Evolutionary conservation across 1,140 invertebrate genomes (phyloP).

Genomic region (Formica selysi): DNA sequence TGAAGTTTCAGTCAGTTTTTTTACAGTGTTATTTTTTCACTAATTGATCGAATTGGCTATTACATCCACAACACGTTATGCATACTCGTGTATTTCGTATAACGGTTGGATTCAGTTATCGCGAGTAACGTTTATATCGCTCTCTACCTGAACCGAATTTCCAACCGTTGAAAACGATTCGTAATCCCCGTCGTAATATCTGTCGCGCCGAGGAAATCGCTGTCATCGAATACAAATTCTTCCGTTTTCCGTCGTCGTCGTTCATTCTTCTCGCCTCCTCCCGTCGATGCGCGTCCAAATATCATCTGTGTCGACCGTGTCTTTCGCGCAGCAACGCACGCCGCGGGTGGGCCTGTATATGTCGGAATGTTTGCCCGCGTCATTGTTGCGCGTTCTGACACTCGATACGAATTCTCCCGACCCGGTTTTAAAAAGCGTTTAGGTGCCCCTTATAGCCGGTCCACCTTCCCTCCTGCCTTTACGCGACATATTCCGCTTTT

Average conservation of each 20-base stretch:
- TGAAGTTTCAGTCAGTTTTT: too few species aligned
- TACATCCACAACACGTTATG: background rate
- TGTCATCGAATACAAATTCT: slow-evolving; percentile 49
- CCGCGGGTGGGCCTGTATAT: slow-evolving; percentile 73
- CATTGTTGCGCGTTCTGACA: slow-evolving; percentile 69
- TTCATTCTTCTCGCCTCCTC: slow-evolving; percentile 16
- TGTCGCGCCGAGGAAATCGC: slow-evolving; percentile 17
- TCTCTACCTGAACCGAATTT: slow-evolving; percentile 9
- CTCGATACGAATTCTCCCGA: slow-evolving; percentile 58
- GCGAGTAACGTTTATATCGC: background rate
- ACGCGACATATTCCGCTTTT: background rate
- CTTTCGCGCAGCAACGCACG: slow-evolving; percentile 3
- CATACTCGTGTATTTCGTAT: too few species aligned
- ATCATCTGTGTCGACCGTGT: slow-evolving; percentile 24
- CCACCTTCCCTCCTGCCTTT: background rate
- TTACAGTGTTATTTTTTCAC: background rate
- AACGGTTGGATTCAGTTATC: background rate
- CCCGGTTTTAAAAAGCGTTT: slow-evolving; percentile 73
- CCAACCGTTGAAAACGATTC: background rate
- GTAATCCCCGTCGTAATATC: slow-evolving; percentile 25
- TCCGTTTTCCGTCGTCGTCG: background rate
- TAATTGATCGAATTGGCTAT: background rate
- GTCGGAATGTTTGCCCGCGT: slow-evolving; percentile 72
- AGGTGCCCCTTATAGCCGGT: slow-evolving; percentile 66
- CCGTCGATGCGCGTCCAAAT: slow-evolving; percentile 17